phyloP scores from a whole-genome alignment of 2,113 vertebrate species.

The Oplegnathus fasciatus region DNA sequence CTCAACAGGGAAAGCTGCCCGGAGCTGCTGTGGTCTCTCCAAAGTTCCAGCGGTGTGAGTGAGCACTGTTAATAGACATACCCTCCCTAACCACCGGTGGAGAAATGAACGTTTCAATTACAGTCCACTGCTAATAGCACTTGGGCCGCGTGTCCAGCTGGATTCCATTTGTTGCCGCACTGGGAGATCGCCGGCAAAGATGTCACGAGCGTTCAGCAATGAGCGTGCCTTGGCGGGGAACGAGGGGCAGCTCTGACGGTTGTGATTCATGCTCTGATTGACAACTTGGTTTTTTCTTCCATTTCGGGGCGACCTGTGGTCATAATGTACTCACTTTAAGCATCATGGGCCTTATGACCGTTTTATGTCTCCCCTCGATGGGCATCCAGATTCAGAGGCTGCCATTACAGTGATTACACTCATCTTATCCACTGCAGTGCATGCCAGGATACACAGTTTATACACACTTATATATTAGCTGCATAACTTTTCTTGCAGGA shows the following conservation, averaged over 20 bases:
- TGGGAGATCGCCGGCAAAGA: slow-evolving; percentile 67
- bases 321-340: slow-evolving; percentile 54
- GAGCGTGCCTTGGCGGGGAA: slow-evolving; percentile 78
- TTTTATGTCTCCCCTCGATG: slow-evolving; percentile 47
- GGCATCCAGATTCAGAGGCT: slow-evolving; percentile 32
- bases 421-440: slow-evolving; percentile 18
- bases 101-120: slow-evolving; percentile 77
- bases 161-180: slow-evolving; percentile 75
- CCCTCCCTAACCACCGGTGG: slow-evolving; percentile 61
- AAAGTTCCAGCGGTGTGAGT: slow-evolving; percentile 63
- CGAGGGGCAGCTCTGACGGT: slow-evolving; percentile 39
- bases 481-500: slow-evolving; percentile 21
- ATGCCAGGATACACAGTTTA: slow-evolving; percentile 34
- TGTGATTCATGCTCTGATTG: slow-evolving; percentile 65
- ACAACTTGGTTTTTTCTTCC: slow-evolving; percentile 65
- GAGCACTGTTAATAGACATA: slow-evolving; percentile 68
- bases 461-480: slow-evolving; percentile 32
- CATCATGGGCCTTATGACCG: slow-evolving; percentile 47
- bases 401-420: slow-evolving; percentile 29
- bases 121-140: slow-evolving; percentile 72
- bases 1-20: slow-evolving; percentile 52
- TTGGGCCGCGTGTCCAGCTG: slow-evolving; percentile 75
- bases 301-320: slow-evolving; percentile 50
- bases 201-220: slow-evolving; percentile 69
- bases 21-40: slow-evolving; percentile 58